These are phyloP conservation scores for Chromoteleia sp. DNA, from an alignment of 2,888 invertebrate genomes.

Conservation along the genomic window DNA sequence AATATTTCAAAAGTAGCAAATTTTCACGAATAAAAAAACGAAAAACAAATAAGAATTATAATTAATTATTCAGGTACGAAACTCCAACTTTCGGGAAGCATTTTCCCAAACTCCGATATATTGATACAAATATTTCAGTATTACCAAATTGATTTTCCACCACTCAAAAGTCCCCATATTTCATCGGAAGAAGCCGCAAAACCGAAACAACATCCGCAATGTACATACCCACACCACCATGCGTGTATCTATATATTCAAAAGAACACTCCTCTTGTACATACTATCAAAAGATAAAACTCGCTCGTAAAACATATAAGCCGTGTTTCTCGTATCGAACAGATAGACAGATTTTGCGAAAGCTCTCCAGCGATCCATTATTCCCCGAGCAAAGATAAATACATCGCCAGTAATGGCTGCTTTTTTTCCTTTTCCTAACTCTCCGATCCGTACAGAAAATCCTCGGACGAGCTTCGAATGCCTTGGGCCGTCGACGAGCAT, in stretches of 20 bases:
- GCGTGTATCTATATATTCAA: constrained; percentile 9
- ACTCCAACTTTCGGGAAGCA: too few species aligned
- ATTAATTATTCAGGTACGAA: too few species aligned
- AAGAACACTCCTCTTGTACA: constrained; percentile 30
- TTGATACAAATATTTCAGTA: not conserved
- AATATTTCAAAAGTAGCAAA: too few species aligned
- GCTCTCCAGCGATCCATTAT: constrained; percentile 49
- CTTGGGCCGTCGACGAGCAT: not conserved
- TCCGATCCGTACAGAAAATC: constrained; percentile 14
- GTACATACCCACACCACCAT: not conserved
- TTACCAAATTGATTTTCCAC: not conserved
- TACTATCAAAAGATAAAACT: constrained; percentile 42
- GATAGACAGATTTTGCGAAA: constrained; percentile 50
- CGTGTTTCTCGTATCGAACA: constrained; percentile 41
- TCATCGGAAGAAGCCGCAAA: constrained; percentile 7
- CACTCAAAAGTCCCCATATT: not conserved
- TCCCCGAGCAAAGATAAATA: constrained; percentile 27
- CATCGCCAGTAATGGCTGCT: constrained; percentile 9
- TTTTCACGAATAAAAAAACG: too few species aligned
- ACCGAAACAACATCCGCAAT: constrained; percentile 6
- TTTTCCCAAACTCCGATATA: too few species aligned
- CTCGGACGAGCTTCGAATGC: constrained; percentile 24
- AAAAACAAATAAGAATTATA: too few species aligned
- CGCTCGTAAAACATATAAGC: constrained; percentile 43
- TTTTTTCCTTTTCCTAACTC: not conserved